phyloP scores from a whole-genome alignment of 1,140 invertebrate genomes.

The Tachypleus tridentatus region DNA sequence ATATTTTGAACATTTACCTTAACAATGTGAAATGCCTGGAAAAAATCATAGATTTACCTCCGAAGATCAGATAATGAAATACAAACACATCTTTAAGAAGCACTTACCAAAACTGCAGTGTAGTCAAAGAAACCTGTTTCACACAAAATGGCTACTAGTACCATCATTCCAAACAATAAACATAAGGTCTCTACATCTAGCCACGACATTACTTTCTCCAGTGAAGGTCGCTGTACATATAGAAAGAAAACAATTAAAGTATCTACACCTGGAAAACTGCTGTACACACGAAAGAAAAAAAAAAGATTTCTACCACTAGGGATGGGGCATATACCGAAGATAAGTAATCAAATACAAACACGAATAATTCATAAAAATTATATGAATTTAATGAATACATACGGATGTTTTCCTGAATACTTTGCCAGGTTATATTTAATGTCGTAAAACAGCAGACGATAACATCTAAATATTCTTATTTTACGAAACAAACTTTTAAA shows the following conservation, averaged over 20 bases:
- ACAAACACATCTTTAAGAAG: not conserved
- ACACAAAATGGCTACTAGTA: conserved; percentile 68
- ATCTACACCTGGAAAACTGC: not conserved
- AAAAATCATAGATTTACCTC: conserved; percentile 2
- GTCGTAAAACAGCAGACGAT: too few species aligned
- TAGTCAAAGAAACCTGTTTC: conserved; percentile 83
- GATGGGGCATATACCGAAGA: too few species aligned
- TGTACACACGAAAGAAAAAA: conserved; percentile 9
- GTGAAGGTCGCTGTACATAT: conserved; percentile 46
- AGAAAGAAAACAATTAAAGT: conserved; percentile 10
- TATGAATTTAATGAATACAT: not conserved
- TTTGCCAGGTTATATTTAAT: too few species aligned
- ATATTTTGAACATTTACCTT: too few species aligned
- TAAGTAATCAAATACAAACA: not conserved
- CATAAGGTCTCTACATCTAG: conserved; percentile 76
- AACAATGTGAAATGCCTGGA: not conserved
- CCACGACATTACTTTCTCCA: conserved; percentile 66
- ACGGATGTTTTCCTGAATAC: too few species aligned
- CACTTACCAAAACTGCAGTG: conserved; percentile 55
- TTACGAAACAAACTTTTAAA: too few species aligned
- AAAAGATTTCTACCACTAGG: not conserved
- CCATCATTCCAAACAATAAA: conserved; percentile 86
- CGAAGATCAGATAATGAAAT: too few species aligned
- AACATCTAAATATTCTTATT: too few species aligned
- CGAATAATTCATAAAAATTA: conserved; percentile 9